phyloP scores from a whole-genome alignment of 1,140 invertebrate species.

The Trachymyrmex cornetzi region DNA sequence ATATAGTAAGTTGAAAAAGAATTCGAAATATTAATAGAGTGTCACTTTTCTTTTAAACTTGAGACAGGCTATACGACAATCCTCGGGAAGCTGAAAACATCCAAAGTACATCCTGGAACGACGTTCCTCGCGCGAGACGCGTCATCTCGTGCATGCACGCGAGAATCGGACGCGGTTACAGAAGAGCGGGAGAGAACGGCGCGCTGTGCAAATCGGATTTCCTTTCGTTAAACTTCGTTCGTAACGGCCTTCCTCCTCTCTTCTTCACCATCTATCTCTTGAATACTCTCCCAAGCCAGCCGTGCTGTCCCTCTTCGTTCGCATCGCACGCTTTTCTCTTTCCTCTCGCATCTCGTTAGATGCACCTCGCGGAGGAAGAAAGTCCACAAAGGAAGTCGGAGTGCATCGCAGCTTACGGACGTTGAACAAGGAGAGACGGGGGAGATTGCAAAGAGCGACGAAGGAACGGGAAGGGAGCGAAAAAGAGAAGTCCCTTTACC shows the following conservation, averaged over 20 bases:
- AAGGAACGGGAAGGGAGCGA: conserved; percentile 40
- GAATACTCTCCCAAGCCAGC: conserved; percentile 28
- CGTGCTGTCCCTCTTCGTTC: conserved; percentile 36
- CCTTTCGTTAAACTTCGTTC: conserved; percentile 80
- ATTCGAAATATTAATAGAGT: conserved; percentile 15
- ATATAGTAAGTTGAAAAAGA: neutral
- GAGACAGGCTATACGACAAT: neutral
- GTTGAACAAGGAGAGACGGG: conserved; percentile 74
- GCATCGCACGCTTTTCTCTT: conserved; percentile 39
- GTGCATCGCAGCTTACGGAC: conserved; percentile 65
- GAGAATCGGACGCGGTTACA: conserved; percentile 52
- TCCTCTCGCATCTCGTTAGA: conserved; percentile 74
- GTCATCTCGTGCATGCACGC: conserved; percentile 48
- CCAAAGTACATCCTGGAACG: conserved; percentile 30
- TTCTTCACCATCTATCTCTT: neutral
- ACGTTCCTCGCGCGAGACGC: conserved; percentile 37
- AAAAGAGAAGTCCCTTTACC: conserved; percentile 45
- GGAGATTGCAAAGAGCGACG: conserved; percentile 62
- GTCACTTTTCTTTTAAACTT: neutral
- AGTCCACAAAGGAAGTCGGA: conserved; percentile 72
- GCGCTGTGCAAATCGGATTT: conserved; percentile 79
- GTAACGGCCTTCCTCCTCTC: conserved; percentile 49
- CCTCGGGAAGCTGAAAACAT: conserved; percentile 20
- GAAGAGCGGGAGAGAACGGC: conserved; percentile 38
- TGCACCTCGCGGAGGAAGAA: conserved; percentile 68